Evolutionary conservation across 2,797 vertebrate species (phyloP).

Genomic region (Eulemur mongoz): DNA sequence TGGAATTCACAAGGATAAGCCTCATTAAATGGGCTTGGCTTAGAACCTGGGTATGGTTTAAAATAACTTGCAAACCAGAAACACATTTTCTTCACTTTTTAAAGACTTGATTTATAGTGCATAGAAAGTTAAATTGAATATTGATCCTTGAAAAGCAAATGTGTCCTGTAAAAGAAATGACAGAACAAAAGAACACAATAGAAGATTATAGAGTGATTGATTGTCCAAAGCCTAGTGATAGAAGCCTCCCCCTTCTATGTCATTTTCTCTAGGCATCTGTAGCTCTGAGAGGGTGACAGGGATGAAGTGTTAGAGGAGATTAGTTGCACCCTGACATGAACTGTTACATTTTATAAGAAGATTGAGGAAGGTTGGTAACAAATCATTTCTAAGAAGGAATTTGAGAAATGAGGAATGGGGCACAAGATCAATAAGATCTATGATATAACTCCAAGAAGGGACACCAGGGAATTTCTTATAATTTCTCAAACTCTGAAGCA

Average conservation of each 20-base stretch:
- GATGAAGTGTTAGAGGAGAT: conserved; percentile 42
- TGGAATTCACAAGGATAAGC: conserved; percentile 38
- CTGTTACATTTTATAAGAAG: conserved; percentile 36
- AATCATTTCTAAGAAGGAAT: conserved; percentile 70
- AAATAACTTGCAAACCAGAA: conserved; percentile 54
- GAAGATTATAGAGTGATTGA: conserved; percentile 54
- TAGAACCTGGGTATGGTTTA: conserved; percentile 47
- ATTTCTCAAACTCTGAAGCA: conserved; percentile 57
- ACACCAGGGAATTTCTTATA: conserved; percentile 46
- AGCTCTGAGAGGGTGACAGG: conserved; percentile 10
- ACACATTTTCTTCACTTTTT: conserved; percentile 69
- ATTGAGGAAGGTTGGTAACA: conserved; percentile 55
- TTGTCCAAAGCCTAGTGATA: neutral
- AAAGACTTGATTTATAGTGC: conserved; percentile 63
- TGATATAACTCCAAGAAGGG: conserved; percentile 42
- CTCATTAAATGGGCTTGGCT: conserved; percentile 29
- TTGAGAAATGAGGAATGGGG: conserved; percentile 28
- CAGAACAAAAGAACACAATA: conserved; percentile 49
- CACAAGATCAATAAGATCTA: conserved; percentile 67
- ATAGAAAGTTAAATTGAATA: conserved; percentile 71
- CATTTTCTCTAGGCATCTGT: conserved; percentile 31
- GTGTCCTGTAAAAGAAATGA: conserved; percentile 60
- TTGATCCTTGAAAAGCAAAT: conserved; percentile 67
- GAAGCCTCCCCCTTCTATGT: conserved; percentile 31
- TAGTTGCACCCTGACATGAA: conserved; percentile 22